Evolutionary conservation across 2,113 vertebrate genomes (phyloP), one percentile per base, ranked within the genome.

Genomic region (Mesocricetus auratus): DNA sequence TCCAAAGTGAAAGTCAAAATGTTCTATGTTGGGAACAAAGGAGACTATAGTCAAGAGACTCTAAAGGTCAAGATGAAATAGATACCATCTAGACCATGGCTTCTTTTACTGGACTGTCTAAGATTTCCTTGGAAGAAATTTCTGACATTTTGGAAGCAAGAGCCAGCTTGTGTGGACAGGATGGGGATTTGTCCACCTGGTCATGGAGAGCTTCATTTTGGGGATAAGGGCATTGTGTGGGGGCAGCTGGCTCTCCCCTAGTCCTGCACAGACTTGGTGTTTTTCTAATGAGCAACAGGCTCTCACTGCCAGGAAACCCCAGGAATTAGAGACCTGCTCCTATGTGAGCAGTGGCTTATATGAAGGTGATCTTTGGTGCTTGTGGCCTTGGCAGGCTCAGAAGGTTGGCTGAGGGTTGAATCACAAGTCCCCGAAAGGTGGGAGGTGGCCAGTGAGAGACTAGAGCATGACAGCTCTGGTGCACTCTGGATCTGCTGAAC

Each of bases 121-220:
- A 36, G 22, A 90, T 58, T 50, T 75, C 93, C 78, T 68, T 66
- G 69, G 50, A 31, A 96, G 62, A 95, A 82, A 79, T 62, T 74
- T 29, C 36, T 91, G 47, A 92, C 33, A n/a, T 39, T 1, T 2
- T 5, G 47, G 60, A 90, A 89, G 62, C 16, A 81, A 87, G 56
- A 77, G 22, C 3, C 58, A 85, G 56, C 31, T 36, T 93, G 16
- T 50, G 29, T 11, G 3, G 60, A 71, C 42, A 21, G 96, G 36
- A 31, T 2, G 9, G 1, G 11, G 60, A n/a, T 45, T 31, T 0
- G 31, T 22, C 93, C 73, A 90, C 98, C 98, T 95, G 73, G 81
- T 92, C 97, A 97, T 4, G 4, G 9, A 96, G 66, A 89, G 79
- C 93, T 98, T 98, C 99, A 98, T 98, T 98, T 99, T 98, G 98